Evolutionary conservation across 2,113 vertebrate genomes (phyloP).

Genomic region (human): GRCh38 chr2:206324501-206325000

Average conservation of each 20-base stretch:
- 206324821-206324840: background rate
- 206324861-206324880: background rate
- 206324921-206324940: background rate
- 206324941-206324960: background rate
- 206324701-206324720: background rate
- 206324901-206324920: background rate
- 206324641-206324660: background rate
- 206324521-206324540: background rate
- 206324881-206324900: background rate
- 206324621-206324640: background rate
- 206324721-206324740: background rate
- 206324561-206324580: background rate
- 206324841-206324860: background rate
- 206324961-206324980: background rate
- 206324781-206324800: background rate
- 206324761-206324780: background rate
- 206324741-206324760: background rate
- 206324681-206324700: background rate
- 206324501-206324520: background rate
- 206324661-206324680: background rate
- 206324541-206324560: background rate
- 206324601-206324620: background rate
- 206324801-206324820: too few relatives aligned
- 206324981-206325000: background rate
- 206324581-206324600: background rate